Percentiles rank a stretch among this genome's conserved stretches.
Evolutionary conservation across 2,888 invertebrate genomes (phyloP).

Genomic region (Carterocephalus palaemon): DNA sequence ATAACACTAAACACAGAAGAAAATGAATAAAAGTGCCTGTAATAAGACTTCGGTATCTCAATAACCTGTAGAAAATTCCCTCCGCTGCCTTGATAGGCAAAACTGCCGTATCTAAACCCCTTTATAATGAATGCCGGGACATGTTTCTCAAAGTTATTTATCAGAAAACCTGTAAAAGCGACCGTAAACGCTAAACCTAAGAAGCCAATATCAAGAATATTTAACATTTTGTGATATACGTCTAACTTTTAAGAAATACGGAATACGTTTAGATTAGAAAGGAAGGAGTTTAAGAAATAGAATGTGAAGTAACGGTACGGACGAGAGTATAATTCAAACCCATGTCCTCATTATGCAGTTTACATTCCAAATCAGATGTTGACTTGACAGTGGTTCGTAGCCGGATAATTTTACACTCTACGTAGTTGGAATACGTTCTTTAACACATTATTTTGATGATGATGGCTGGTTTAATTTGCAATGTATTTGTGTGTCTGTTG

Average conservation of each 20-base stretch:
- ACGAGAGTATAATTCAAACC: background rate
- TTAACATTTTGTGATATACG: conserved; percentile 47
- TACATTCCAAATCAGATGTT: background rate
- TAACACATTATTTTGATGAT: too few relatives aligned
- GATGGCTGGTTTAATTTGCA: too few relatives aligned
- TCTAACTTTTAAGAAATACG: background rate
- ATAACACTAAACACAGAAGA: conserved; percentile 79
- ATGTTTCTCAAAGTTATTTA: conserved; percentile 82
- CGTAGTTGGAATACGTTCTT: too few relatives aligned
- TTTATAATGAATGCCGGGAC: conserved; percentile 83
- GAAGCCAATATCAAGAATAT: conserved; percentile 67
- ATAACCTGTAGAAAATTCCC: conserved; percentile 65
- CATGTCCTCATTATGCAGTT: conserved; percentile 4
- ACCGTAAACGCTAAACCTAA: conserved; percentile 62
- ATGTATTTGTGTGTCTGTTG: too few relatives aligned
- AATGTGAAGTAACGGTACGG: conserved; percentile 25
- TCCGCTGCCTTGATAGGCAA: conserved; percentile 76
- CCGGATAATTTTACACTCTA: too few relatives aligned
- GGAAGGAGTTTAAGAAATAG: conserved; percentile 4
- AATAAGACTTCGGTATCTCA: conserved; percentile 89
- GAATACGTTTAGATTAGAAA: conserved; percentile 3
- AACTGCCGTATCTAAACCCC: conserved; percentile 86
- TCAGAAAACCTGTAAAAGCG: conserved; percentile 79
- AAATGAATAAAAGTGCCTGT: conserved; percentile 88
- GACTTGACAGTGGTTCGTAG: too few relatives aligned